phyloP scores from a whole-genome alignment of 2,113 vertebrate species.

The Agapornis roseicollis region DNA sequence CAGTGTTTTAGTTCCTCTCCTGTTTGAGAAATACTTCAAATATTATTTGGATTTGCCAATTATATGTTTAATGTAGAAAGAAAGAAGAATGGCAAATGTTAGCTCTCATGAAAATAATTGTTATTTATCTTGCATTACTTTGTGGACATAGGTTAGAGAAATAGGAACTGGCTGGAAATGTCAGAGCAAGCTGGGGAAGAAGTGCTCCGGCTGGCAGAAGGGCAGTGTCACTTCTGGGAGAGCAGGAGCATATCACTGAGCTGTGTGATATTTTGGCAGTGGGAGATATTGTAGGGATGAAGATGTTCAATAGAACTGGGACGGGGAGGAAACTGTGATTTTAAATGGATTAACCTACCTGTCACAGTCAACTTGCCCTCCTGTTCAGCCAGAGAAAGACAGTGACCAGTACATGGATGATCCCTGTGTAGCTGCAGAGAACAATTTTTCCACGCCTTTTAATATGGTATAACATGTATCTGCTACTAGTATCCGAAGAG shows the following conservation, averaged over 20 bases:
- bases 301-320: background rate
- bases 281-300: background rate
- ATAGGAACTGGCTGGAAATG: background rate
- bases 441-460: background rate
- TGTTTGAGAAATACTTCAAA: background rate
- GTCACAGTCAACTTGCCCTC: accelerated
- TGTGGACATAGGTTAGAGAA: background rate
- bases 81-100: background rate
- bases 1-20: background rate
- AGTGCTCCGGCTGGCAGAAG: background rate
- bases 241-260: background rate
- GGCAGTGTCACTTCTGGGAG: background rate
- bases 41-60: background rate
- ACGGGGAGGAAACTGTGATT: background rate
- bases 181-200: background rate
- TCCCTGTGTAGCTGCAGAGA: background rate
- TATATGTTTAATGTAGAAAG: background rate
- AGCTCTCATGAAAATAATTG: background rate
- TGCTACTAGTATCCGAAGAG: background rate
- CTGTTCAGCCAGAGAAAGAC: background rate
- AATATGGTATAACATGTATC: accelerated
- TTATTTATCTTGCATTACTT: background rate
- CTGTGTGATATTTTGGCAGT: background rate
- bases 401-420: accelerated
- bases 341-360: accelerated